Conservation (phyloP, 2,113 vertebrate species). For the Myxocyprinus asiaticus region DNA sequence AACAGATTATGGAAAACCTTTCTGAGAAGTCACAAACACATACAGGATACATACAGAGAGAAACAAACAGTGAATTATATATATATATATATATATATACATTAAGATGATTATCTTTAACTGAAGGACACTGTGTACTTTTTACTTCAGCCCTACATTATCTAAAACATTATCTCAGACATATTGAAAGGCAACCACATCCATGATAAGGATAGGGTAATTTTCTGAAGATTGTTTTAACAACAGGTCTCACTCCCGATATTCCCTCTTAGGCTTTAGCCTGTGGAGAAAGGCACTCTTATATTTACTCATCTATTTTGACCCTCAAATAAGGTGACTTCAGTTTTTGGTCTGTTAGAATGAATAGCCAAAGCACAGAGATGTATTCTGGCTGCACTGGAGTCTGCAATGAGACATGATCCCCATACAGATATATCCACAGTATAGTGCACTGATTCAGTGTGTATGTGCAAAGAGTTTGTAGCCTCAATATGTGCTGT, state of each 20-base stretch:
- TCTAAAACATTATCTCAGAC: no score
- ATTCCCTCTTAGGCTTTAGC: background rate
- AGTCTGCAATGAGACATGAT: slow-evolving; percentile 54
- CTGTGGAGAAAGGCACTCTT: slow-evolving; percentile 34
- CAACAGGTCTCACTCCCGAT: slow-evolving; percentile 21
- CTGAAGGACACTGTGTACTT: no score
- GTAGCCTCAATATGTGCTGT: no score
- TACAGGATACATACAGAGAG: no score
- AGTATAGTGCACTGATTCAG: background rate
- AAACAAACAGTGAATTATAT: no score
- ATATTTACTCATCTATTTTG: slow-evolving; percentile 43
- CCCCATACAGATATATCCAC: slow-evolving; percentile 38
- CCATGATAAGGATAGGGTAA: background rate
- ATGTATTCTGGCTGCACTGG: slow-evolving; percentile 43
- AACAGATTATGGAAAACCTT: no score
- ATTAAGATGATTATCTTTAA: no score
- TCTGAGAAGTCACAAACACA: no score
- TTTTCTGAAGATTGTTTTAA: slow-evolving; percentile 38
- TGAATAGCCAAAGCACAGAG: slow-evolving; percentile 48
- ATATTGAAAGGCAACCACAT: no score
- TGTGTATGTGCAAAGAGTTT: slow-evolving; percentile 18
- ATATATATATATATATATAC: no score
- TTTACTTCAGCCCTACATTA: no score
- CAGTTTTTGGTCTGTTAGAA: slow-evolving; percentile 44
- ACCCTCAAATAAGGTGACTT: slow-evolving; percentile 52